Evolutionary conservation across 2,888 invertebrate species (phyloP).

Genomic region (Stenotaenia linearis): DNA sequence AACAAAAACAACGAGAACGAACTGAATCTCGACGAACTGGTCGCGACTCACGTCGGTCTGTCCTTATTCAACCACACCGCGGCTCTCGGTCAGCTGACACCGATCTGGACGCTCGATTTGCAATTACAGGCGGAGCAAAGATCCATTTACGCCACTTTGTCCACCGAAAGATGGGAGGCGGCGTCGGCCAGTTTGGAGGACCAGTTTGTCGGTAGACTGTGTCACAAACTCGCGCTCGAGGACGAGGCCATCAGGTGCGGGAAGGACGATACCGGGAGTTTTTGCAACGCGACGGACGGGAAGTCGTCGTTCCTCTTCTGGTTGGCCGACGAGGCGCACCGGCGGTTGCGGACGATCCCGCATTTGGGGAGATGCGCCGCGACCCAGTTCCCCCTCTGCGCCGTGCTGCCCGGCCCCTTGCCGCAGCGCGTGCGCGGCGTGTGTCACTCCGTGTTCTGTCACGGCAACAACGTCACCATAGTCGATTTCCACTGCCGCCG

Average conservation of each 20-base stretch:
- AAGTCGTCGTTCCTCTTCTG: neutral
- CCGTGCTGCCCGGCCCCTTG: constrained; percentile 17
- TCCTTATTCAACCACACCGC: constrained; percentile 29
- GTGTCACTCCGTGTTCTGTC: constrained; percentile 29
- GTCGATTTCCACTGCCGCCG: constrained; percentile 28
- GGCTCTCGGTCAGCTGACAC: constrained; percentile 2
- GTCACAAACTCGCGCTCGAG: neutral
- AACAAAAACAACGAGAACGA: neutral
- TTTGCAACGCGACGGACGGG: neutral
- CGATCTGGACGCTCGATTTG: constrained; percentile 6
- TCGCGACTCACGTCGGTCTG: constrained; percentile 22
- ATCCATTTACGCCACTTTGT: neutral
- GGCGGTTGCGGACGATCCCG: neutral
- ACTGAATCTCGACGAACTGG: constrained; percentile 24
- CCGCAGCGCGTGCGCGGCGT: constrained; percentile 24
- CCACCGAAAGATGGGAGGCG: constrained; percentile 17
- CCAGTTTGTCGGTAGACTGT: neutral
- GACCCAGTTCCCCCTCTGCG: neutral
- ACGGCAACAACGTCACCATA: constrained; percentile 27
- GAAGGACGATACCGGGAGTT: neutral
- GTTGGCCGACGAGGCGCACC: constrained; percentile 22
- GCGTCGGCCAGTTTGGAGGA: constrained; percentile 1
- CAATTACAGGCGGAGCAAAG: neutral
- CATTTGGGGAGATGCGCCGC: constrained; percentile 26
- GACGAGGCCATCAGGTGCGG: constrained; percentile 27